These are phyloP conservation scores for Argyresthia albistria DNA, from an alignment of 2,888 invertebrate species.

Conservation along the genomic window DNA sequence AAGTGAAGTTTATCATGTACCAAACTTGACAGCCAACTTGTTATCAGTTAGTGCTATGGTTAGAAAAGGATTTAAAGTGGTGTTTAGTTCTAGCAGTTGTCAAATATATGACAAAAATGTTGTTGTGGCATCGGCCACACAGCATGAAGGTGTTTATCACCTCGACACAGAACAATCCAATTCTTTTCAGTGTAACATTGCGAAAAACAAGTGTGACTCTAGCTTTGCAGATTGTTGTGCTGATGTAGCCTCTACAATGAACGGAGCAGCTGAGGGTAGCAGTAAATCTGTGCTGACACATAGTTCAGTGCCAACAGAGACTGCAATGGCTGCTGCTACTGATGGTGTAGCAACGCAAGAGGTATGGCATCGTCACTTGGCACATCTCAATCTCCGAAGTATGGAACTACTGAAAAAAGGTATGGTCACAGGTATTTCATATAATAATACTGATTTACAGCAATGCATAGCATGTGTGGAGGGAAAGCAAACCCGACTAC, in stretches of 20 bases:
- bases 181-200: neutral
- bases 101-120: constrained; percentile 7
- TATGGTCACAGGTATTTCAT: constrained; percentile 11
- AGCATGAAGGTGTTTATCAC: constrained; percentile 9
- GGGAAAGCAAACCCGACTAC: too few species aligned
- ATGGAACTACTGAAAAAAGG: constrained; percentile 11
- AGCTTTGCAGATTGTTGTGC: neutral
- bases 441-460: constrained; percentile 4
- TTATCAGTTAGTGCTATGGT: constrained; percentile 8
- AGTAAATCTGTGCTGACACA: neutral
- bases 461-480: constrained; percentile 12
- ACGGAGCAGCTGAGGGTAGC: neutral
- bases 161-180: constrained; percentile 2
- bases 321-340: neutral
- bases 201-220: neutral
- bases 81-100: constrained; percentile 7
- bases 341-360: neutral
- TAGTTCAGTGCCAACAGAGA: neutral
- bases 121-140: constrained; percentile 7
- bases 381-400: constrained; percentile 9
- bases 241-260: too few species aligned
- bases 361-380: constrained; percentile 11
- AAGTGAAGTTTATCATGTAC: constrained; percentile 6
- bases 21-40: constrained; percentile 4
- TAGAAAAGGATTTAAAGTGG: constrained; percentile 7